These are phyloP conservation scores for Manis pentadactyla DNA, from an alignment of 2,797 vertebrate species.

Conservation along the genomic window DNA sequence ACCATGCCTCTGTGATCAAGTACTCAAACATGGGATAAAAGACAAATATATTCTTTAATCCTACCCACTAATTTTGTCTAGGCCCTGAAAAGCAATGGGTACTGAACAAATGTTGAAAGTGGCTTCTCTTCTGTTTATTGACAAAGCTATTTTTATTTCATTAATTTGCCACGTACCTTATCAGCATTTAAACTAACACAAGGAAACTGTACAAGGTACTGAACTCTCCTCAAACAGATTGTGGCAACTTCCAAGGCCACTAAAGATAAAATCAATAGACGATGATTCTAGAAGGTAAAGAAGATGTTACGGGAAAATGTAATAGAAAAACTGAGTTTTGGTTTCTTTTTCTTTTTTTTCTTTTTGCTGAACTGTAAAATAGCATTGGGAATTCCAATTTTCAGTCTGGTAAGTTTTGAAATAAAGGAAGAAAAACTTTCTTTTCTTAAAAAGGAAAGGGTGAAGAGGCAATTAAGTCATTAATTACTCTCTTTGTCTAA, in stretches of 20 bases:
- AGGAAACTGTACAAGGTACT: conserved; percentile 85
- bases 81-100: conserved; percentile 86
- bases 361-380: conserved; percentile 83
- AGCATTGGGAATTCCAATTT: conserved; percentile 76
- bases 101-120: conserved; percentile 86
- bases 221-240: conserved; percentile 85
- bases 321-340: conserved; percentile 85
- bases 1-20: conserved; percentile 97
- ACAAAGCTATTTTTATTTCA: conserved; percentile 90
- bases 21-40: conserved; percentile 97
- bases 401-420: conserved; percentile 64
- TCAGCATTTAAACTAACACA: conserved; percentile 85
- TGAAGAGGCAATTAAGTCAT: conserved; percentile 82
- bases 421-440: conserved; percentile 66
- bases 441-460: conserved; percentile 74
- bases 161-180: conserved; percentile 87
- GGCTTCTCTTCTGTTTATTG: conserved; percentile 87
- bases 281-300: conserved; percentile 83
- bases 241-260: conserved; percentile 85
- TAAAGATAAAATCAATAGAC: conserved; percentile 85
- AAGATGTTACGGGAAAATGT: conserved; percentile 82
- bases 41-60: conserved; percentile 96
- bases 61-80: conserved; percentile 92
- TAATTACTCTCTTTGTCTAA: conserved; percentile 85
- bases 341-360: conserved; percentile 80